These are phyloP conservation scores for Chamaea fasciata DNA, from an alignment of 2,113 vertebrate genomes.

Conservation along the genomic window DNA sequence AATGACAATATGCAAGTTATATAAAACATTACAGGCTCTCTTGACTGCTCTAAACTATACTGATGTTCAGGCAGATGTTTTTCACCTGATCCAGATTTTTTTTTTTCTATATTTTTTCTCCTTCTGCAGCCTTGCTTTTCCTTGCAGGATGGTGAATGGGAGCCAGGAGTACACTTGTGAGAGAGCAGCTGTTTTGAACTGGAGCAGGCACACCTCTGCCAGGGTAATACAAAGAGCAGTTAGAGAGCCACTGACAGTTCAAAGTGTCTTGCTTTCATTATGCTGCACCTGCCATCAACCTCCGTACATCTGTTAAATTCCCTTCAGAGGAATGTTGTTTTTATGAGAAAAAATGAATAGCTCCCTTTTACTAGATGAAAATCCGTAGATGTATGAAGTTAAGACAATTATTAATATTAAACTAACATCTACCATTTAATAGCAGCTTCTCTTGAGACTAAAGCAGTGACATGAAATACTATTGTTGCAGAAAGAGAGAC, in stretches of 20 bases:
- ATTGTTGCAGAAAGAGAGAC: conserved; percentile 26
- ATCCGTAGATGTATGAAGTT: conserved; percentile 42
- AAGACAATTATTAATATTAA: conserved; percentile 69
- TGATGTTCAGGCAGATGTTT: conserved; percentile 38
- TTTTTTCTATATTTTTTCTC: neutral
- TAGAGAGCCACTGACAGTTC: conserved; percentile 66
- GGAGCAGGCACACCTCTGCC: conserved; percentile 57
- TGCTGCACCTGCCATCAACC: conserved; percentile 64
- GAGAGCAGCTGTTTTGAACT: conserved; percentile 67
- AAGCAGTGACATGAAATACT: conserved; percentile 17
- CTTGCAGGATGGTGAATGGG: conserved; percentile 29
- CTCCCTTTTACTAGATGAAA: conserved; percentile 48
- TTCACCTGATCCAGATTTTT: neutral
- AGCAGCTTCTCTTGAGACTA: conserved; percentile 39
- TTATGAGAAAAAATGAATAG: conserved; percentile 60
- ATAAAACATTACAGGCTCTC: conserved; percentile 23
- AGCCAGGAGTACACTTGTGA: conserved; percentile 62
- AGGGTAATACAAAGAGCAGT: conserved; percentile 56
- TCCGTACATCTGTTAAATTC: conserved; percentile 65
- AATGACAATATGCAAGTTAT: conserved; percentile 27
- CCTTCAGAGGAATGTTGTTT: conserved; percentile 63
- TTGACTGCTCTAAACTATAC: neutral
- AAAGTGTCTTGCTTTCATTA: conserved; percentile 69
- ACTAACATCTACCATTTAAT: conserved; percentile 59
- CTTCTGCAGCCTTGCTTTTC: conserved; percentile 13